phyloP scores from a whole-genome alignment of 1,140 invertebrate genomes.

The Drosophila tsacasi region DNA sequence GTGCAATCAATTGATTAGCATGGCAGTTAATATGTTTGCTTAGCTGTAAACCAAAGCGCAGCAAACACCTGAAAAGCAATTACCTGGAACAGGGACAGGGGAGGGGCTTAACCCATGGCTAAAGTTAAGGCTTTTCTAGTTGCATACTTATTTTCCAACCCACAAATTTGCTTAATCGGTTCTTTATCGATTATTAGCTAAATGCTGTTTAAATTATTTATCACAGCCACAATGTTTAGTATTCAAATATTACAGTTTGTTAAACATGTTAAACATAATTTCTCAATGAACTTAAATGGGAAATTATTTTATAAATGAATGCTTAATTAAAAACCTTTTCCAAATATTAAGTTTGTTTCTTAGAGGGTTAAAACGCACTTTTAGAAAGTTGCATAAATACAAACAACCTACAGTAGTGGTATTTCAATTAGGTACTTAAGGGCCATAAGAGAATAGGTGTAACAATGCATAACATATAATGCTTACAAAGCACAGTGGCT shows the following conservation, averaged over 20 bases:
- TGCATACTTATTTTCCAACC: not conserved
- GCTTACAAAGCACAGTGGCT: no score
- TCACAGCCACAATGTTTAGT: not conserved
- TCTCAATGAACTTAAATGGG: not conserved
- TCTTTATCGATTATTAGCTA: not conserved
- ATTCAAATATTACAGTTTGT: not conserved
- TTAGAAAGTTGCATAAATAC: not conserved
- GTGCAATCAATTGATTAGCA: constrained; percentile 57
- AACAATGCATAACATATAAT: not conserved
- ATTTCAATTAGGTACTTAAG: not conserved
- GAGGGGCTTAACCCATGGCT: not conserved
- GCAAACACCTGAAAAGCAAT: constrained; percentile 39
- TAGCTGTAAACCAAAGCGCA: constrained; percentile 49
- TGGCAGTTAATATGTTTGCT: constrained; percentile 59
- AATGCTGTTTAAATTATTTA: not conserved
- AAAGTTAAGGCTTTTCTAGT: not conserved
- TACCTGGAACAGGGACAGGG: constrained; percentile 4
- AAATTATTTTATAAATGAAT: not conserved
- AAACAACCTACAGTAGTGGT: constrained; percentile 4
- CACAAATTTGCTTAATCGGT: not conserved
- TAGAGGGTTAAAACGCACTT: not conserved
- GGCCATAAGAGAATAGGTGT: not conserved
- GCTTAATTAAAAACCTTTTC: not conserved
- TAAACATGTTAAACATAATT: not conserved
- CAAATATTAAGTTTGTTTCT: not conserved